Base-by-base conservation (phyloP, 2,113 vertebrate species). In the Pseudopipra pipra region DNA sequence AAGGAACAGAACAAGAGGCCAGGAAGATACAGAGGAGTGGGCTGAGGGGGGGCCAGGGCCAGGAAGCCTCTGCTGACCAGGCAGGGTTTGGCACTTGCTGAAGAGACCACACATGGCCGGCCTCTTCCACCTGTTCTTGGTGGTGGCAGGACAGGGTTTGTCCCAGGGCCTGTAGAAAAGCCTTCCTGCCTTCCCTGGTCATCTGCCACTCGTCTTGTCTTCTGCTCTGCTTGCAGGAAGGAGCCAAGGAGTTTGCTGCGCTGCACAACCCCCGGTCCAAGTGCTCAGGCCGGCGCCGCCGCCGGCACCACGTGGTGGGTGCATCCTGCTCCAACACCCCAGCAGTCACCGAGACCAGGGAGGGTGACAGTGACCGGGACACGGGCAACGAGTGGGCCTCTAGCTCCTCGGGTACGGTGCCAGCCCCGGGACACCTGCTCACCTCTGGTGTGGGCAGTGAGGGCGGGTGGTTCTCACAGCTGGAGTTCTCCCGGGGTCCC, bases 211-310 rank as follows among this genome's bases (percentile, higher is more conserved):
- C 0, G 1, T 81, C 47, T 80, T 74, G 47, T 90, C 31, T 82
- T 62, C 43, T 56, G 30, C 82, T 91, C 94, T 92, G 85, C 1
- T 87, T 97, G 59, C 96, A 99, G 99, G 99, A 99, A 98, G 99
- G 99, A 97, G 99, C 99, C 37, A 99, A 99, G 97, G 99, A 99
- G 90, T 99, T 99, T 41, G 99, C 99, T 28, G 98, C 99, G 12
- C 98, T 99, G 96, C 99, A 99, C 84, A 99, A 99, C 96, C 97
- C 98, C 14, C 98, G 98, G 7, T 98, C 98, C 56, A 99, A 99
- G 97, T 98, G 98, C 90, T 98, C 98, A 0, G 98, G 98, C 27
- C 98, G 99, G 3, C 98, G 99, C 7, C 97, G 98, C 12, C 97
- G 99, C 27, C 98, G 98, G 92, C 98, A 98, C 95, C 98, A 98